Percentiles rank a stretch among this genome's conserved stretches.
Conservation (phyloP, 2,888 invertebrate species). For the Lasioglossum marginatum region DNA sequence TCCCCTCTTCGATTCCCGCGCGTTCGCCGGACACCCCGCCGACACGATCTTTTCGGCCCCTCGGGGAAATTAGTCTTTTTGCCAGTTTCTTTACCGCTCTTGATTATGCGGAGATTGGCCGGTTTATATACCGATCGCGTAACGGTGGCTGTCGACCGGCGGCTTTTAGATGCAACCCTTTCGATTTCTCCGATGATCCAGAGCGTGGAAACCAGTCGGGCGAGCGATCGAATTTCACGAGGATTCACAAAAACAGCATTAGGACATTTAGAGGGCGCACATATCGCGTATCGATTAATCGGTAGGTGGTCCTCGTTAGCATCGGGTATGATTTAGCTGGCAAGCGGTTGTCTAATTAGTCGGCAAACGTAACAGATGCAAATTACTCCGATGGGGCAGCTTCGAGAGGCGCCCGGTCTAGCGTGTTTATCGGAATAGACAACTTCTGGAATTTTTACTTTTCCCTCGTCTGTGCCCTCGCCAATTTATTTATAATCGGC, state of each 20-base stretch:
- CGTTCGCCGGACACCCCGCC: neutral
- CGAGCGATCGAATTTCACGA: neutral
- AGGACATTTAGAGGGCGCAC: neutral
- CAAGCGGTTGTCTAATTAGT: slow-evolving; percentile 5
- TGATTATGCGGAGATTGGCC: neutral
- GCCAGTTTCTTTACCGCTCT: neutral
- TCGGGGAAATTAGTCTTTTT: neutral
- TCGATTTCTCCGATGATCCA: neutral
- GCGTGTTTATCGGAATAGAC: neutral
- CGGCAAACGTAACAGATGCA: neutral
- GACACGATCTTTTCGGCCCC: neutral
- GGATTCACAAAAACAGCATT: slow-evolving; percentile 4
- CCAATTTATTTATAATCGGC: neutral
- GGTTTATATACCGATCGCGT: slow-evolving; percentile 10
- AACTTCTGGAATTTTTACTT: slow-evolving; percentile 14
- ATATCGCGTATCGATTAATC: neutral
- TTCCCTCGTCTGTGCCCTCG: too few relatives aligned
- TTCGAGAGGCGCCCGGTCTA: neutral
- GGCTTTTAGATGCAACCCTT: neutral
- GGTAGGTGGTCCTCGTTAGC: neutral
- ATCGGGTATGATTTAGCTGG: neutral
- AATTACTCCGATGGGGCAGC: neutral
- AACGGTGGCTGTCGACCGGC: slow-evolving; percentile 11
- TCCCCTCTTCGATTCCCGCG: neutral
- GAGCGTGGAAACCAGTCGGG: neutral